Evolutionary conservation across 1,140 invertebrate genomes (phyloP).

Genomic region (Camponotus floridanus): DNA sequence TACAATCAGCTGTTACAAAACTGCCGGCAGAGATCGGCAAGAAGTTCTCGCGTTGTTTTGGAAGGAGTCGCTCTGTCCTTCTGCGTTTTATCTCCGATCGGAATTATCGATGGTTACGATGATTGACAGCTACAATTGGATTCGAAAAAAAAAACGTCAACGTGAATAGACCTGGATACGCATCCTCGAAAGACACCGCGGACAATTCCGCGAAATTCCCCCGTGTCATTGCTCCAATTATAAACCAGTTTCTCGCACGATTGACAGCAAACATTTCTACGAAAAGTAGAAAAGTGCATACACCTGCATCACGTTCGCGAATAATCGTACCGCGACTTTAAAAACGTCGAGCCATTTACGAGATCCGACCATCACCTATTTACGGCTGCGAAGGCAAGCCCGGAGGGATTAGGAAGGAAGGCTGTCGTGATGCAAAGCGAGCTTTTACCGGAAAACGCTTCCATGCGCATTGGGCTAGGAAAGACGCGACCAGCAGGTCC

Average conservation of each 20-base stretch:
- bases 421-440: slow-evolving; percentile 66
- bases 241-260: slow-evolving; percentile 53
- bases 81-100: slow-evolving; percentile 42
- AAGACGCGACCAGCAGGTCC: slow-evolving; percentile 19
- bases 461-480: slow-evolving; percentile 62
- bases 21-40: slow-evolving; percentile 27
- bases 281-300: slow-evolving; percentile 28
- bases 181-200: slow-evolving; percentile 22
- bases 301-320: slow-evolving; percentile 54
- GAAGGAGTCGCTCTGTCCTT: slow-evolving; percentile 38
- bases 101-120: slow-evolving; percentile 53
- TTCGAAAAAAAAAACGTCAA: slow-evolving; percentile 52
- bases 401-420: slow-evolving; percentile 70
- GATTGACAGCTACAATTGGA: slow-evolving; percentile 59
- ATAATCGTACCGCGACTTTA: slow-evolving; percentile 56
- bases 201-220: slow-evolving; percentile 8
- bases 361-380: slow-evolving; percentile 50
- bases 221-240: slow-evolving; percentile 38
- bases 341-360: slow-evolving; percentile 65
- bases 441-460: slow-evolving; percentile 76
- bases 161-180: slow-evolving; percentile 19
- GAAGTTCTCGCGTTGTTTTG: slow-evolving; percentile 21
- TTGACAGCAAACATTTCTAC: slow-evolving; percentile 59
- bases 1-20: slow-evolving; percentile 64
- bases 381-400: slow-evolving; percentile 45